Percentiles rank a stretch among this genome's conserved stretches.
These are phyloP conservation scores for Orchesella cincta DNA, from an alignment of 1,140 invertebrate genomes.

Conservation along the genomic window DNA sequence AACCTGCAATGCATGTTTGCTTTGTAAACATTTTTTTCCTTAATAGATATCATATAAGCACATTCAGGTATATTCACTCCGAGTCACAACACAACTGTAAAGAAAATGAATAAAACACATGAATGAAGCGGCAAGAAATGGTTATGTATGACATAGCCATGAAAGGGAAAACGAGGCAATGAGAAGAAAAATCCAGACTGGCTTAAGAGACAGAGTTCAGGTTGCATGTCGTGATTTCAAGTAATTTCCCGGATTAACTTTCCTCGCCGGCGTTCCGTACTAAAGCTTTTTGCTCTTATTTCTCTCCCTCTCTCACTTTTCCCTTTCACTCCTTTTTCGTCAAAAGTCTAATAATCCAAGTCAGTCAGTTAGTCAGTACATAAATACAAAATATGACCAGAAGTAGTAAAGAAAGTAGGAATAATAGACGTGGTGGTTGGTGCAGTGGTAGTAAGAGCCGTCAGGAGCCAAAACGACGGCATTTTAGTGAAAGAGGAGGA, in stretches of 20 bases:
- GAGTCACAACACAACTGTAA: too few relatives aligned
- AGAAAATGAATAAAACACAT: too few relatives aligned
- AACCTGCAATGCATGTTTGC: too few relatives aligned
- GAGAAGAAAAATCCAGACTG: neutral
- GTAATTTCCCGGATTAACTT: constrained; percentile 49
- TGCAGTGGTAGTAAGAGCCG: too few relatives aligned
- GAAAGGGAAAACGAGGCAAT: too few relatives aligned
- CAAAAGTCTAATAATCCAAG: neutral
- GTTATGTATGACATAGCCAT: too few relatives aligned
- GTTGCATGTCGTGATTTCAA: constrained; percentile 46
- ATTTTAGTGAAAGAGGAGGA: neutral
- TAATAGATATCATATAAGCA: too few relatives aligned
- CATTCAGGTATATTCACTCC: too few relatives aligned
- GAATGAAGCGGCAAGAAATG: too few relatives aligned
- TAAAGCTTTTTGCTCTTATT: neutral
- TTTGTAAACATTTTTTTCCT: too few relatives aligned
- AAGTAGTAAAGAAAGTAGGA: neutral
- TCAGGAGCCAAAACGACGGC: neutral
- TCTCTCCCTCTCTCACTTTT: neutral
- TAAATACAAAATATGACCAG: neutral
- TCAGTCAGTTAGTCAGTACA: neutral
- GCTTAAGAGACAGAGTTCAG: neutral
- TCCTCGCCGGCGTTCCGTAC: constrained; percentile 16
- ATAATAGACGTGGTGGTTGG: neutral
- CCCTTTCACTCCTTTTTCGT: neutral